phyloP scores from a whole-genome alignment of 35 echinoderm and acorn worm genomes.

The Heliocidaris tuberculata region DNA sequence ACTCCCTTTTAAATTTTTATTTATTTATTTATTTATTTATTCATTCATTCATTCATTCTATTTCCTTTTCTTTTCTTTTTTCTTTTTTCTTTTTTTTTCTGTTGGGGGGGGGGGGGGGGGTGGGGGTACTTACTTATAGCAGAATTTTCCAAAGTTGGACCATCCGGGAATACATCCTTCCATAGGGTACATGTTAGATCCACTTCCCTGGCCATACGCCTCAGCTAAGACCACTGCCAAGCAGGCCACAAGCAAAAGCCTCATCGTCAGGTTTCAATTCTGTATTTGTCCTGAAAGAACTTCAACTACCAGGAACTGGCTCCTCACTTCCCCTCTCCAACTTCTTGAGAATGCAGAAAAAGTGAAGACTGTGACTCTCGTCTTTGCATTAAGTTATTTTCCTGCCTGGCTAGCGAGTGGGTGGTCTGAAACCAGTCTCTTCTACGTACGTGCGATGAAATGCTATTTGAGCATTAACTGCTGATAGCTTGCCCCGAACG shows the following conservation, averaged over 20 bases:
- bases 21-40: too few species aligned
- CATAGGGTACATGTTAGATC: background rate
- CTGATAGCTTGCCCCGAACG: background rate
- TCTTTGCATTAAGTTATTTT: background rate
- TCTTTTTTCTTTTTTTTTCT: too few species aligned
- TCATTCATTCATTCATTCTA: too few species aligned
- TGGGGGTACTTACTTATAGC: slow-evolving; percentile 35
- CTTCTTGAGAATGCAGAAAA: background rate
- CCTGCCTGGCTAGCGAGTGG: background rate
- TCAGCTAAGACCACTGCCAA: background rate
- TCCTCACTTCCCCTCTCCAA: background rate
- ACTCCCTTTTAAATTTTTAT: too few species aligned
- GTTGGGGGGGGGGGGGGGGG: too few species aligned
- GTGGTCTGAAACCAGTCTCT: background rate
- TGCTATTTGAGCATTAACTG: background rate
- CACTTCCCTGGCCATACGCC: background rate
- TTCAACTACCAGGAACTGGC: background rate
- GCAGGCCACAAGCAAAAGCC: background rate
- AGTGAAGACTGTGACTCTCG: background rate
- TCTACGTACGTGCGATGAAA: background rate
- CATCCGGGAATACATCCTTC: slow-evolving; percentile 31
- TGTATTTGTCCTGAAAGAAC: background rate
- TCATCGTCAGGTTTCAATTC: background rate
- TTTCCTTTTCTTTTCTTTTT: too few species aligned
- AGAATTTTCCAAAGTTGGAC: slow-evolving; percentile 38